phyloP scores from a whole-genome alignment of 2,113 vertebrate genomes.

The Peucedramus taeniatus region DNA sequence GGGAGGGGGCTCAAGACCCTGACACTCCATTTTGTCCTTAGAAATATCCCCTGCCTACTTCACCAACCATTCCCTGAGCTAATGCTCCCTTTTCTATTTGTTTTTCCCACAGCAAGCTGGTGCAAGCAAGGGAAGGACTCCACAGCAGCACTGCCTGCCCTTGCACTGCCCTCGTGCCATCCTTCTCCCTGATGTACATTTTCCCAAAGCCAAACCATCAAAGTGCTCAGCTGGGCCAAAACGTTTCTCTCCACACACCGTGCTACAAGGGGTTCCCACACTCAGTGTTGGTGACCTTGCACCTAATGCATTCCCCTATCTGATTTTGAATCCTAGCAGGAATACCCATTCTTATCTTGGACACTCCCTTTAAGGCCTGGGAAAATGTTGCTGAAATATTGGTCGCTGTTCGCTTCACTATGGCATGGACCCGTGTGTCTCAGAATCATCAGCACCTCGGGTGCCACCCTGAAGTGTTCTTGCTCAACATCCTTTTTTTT shows the following conservation, averaged over 20 bases:
- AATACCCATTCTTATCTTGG: background rate
- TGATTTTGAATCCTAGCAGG: background rate
- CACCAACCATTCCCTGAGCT: background rate
- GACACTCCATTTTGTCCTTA: background rate
- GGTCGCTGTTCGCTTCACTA: background rate
- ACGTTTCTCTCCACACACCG: background rate
- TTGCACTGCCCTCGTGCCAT: fast-evolving
- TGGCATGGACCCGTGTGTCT: background rate
- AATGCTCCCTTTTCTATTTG: background rate
- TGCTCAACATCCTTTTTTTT: background rate
- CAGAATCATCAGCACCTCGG: background rate
- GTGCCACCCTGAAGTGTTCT: background rate
- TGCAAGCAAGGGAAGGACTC: background rate
- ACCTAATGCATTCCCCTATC: background rate
- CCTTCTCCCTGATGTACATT: background rate
- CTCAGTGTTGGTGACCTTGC: background rate
- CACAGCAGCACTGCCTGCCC: fast-evolving
- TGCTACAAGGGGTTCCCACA: background rate
- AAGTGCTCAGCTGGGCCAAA: background rate
- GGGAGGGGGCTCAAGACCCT: background rate
- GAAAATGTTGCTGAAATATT: background rate
- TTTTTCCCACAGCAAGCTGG: background rate
- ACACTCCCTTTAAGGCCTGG: background rate
- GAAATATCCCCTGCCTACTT: background rate
- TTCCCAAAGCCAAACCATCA: background rate